Evolutionary conservation across 1,140 invertebrate species (phyloP).

Genomic region (Xylocopa sonorina): DNA sequence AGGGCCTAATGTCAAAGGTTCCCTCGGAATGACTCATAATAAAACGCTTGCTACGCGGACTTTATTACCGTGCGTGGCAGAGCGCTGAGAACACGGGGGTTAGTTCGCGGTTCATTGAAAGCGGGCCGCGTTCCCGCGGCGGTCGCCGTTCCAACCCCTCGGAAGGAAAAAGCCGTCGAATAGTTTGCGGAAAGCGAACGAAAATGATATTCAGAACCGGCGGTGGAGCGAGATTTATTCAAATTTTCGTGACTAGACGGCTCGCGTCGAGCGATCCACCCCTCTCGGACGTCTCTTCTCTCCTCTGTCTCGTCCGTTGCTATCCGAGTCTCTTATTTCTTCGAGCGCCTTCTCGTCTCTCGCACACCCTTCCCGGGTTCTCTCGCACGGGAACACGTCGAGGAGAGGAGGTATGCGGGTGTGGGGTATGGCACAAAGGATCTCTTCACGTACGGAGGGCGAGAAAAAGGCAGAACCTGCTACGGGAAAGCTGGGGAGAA

Average conservation of each 20-base stretch:
- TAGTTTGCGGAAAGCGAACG: slow-evolving; percentile 20
- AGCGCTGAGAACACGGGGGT: background rate
- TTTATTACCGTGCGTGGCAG: background rate
- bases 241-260: slow-evolving; percentile 51
- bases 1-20: slow-evolving; percentile 33
- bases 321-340: slow-evolving; percentile 45
- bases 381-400: slow-evolving; percentile 14
- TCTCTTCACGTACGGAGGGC: slow-evolving; percentile 55
- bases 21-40: slow-evolving; percentile 40
- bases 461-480: slow-evolving; percentile 58
- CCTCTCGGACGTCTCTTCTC: background rate
- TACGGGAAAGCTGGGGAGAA: slow-evolving; percentile 50
- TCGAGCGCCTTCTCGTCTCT: slow-evolving; percentile 43
- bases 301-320: slow-evolving; percentile 5
- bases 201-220: slow-evolving; percentile 60
- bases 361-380: background rate
- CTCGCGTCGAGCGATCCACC: background rate
- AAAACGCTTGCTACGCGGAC: slow-evolving; percentile 17
- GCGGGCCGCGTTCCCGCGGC: background rate
- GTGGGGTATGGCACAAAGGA: slow-evolving; percentile 71
- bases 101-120: slow-evolving; percentile 31
- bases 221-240: slow-evolving; percentile 54
- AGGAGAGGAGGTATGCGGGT: slow-evolving; percentile 55
- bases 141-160: background rate
- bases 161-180: slow-evolving; percentile 8